A percentile compares a stretch with the other conserved stretches of the same genome.
Conservation (phyloP, 37 sponge, comb jelly and placozoan species). For the Ianthella basta region DNA sequence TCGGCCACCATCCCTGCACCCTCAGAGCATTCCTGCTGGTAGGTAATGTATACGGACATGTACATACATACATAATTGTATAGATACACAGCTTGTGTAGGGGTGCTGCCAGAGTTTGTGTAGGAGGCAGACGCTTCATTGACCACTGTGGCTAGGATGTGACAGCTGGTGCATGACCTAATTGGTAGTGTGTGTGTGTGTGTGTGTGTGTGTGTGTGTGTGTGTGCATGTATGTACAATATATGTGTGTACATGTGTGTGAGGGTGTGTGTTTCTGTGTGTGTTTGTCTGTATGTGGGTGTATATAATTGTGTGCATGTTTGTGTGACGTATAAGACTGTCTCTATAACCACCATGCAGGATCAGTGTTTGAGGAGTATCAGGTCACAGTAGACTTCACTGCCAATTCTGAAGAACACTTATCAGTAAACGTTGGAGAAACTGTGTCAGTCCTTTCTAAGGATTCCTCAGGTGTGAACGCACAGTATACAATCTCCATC, state of each 20-base stretch:
- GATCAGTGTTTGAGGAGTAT: constrained; percentile 69
- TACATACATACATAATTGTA: too few relatives aligned
- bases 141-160: too few relatives aligned
- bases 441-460: constrained; percentile 64
- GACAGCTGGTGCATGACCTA: too few relatives aligned
- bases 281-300: not conserved
- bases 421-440: constrained; percentile 61
- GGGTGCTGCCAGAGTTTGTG: too few relatives aligned
- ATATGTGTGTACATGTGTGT: not conserved
- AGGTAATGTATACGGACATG: not conserved
- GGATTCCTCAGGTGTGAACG: constrained; percentile 60
- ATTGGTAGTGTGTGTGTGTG: not conserved
- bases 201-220: not conserved
- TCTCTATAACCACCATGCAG: constrained; percentile 15
- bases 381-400: constrained; percentile 65
- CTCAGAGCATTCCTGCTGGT: constrained; percentile 65
- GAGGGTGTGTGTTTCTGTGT: too few relatives aligned
- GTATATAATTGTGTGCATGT: not conserved
- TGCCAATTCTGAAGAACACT: constrained; percentile 46
- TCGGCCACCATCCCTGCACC: constrained; percentile 65
- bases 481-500: not conserved
- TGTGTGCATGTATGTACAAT: not conserved
- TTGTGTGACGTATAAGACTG: not conserved
- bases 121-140: too few relatives aligned
- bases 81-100: too few relatives aligned